A percentile compares a stretch with the other conserved stretches of the same genome.
These are phyloP conservation scores for Dendrolimus pini DNA, from an alignment of 2,888 invertebrate species.

Conservation along the genomic window DNA sequence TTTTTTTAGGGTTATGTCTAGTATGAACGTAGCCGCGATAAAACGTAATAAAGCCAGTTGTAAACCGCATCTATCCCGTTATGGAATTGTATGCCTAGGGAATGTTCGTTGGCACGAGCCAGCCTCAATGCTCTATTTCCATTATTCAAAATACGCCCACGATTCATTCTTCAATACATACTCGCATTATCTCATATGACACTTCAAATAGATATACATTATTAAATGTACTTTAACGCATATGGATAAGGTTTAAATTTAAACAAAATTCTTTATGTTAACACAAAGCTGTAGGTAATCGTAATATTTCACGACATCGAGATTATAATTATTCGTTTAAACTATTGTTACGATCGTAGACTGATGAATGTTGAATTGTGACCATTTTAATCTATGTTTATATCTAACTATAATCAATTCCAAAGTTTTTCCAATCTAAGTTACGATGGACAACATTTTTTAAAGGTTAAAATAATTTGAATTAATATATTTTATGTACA, in stretches of 20 bases:
- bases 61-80: slow-evolving; percentile 40
- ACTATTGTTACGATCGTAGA: slow-evolving; percentile 5
- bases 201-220: slow-evolving; percentile 21
- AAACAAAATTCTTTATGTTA: slow-evolving; percentile 20
- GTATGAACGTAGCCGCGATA: too few species aligned
- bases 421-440: too few species aligned
- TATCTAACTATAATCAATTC: too few species aligned
- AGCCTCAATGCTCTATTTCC: slow-evolving; percentile 59
- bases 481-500: too few species aligned
- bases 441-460: too few species aligned
- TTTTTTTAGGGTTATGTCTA: too few species aligned
- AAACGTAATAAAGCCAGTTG: too few species aligned
- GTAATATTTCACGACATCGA: slow-evolving; percentile 33
- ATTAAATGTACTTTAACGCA: slow-evolving; percentile 21
- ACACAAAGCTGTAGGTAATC: slow-evolving; percentile 33
- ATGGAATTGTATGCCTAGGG: slow-evolving; percentile 58
- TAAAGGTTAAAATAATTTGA: too few species aligned
- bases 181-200: slow-evolving; percentile 18
- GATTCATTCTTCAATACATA: slow-evolving; percentile 45
- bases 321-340: slow-evolving; percentile 19
- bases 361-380: too few species aligned
- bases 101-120: slow-evolving; percentile 19
- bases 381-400: too few species aligned
- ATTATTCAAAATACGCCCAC: slow-evolving; percentile 61
- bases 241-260: slow-evolving; percentile 37